Evolutionary conservation across 2,888 invertebrate genomes (phyloP), one percentile per base, ranked within the genome.

Genomic region (Chrysodeixis includens): DNA sequence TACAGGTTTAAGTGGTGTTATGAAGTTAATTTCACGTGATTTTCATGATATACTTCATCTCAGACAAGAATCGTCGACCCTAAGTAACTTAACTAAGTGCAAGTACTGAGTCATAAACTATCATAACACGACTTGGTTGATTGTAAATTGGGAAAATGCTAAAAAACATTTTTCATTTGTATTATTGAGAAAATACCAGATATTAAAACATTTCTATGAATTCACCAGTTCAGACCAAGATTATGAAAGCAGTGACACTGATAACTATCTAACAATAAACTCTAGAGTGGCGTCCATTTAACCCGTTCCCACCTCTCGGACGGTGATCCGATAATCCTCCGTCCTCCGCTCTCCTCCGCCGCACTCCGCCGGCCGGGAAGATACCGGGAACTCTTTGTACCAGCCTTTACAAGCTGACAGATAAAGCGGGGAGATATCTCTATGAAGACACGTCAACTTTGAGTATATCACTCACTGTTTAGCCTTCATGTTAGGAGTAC

Each of bases 291-390:
- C 12, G 16, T 49, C 55, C 54, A 56, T 54, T 66, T 58, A 49
- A 68, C 63, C 55, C 53, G 9, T 40, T 22, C 26, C 22, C 52
- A 26, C 55, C 56, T 56, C 63, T 49, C 26, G 30, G 20, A 30
- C 49, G 56, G 49, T 76, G 69, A 40, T 66, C 65, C 55, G 59
- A 44, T 76, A 69, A 76, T 72, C 69, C 55, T 18, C 61, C 22
- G 8, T 14, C 35, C 30, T 30, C 62, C 22, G 26, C 61, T 18
- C 5, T 14, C 35, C 30, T 30, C 62, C 22, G 26, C 18, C 26
- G 26, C 26, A 26, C 26, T 26, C 35, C 56, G 51, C 26, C 56
- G 54, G 54, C 10, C 8, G 8, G 59, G 46, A 16, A 46, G 49
- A 55, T 55, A 40, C 40, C 5, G 55, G 35, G 0, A 56, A 64